Conservation (phyloP, 92 coral and sea anemone species). For the Parazoanthus swiftii region DNA sequence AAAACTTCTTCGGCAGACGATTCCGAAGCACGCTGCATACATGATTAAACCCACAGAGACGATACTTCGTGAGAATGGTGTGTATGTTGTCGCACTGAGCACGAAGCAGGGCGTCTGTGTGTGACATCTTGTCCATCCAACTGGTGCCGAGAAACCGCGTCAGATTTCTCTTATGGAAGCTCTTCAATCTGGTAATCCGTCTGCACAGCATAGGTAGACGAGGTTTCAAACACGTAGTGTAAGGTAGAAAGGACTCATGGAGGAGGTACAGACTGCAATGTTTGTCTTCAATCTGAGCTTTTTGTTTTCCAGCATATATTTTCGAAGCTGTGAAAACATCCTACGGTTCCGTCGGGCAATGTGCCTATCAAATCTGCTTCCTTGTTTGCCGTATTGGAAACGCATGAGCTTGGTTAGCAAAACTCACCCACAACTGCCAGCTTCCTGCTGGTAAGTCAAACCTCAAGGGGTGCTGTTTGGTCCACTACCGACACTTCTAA, state of each 20-base stretch:
- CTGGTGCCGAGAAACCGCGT: background rate
- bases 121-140: background rate
- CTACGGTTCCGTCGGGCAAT: background rate
- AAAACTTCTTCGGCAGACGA: background rate
- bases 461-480: background rate
- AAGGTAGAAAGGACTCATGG: background rate
- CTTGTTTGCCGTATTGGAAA: background rate
- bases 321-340: background rate
- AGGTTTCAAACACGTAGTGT: constrained; percentile 1
- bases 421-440: background rate
- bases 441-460: background rate
- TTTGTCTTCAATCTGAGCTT: background rate
- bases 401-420: background rate
- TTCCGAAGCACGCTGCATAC: background rate
- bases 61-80: background rate
- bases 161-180: background rate
- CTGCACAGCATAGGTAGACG: constrained; percentile 5
- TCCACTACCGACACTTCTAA: background rate
- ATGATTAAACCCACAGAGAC: background rate
- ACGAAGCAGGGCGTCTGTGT: background rate
- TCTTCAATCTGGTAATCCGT: background rate
- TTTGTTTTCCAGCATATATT: background rate
- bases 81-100: background rate
- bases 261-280: background rate
- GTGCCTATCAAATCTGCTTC: background rate